Conservation (phyloP, 2,888 invertebrate species). For the Gonocerus acuteangulatus region DNA sequence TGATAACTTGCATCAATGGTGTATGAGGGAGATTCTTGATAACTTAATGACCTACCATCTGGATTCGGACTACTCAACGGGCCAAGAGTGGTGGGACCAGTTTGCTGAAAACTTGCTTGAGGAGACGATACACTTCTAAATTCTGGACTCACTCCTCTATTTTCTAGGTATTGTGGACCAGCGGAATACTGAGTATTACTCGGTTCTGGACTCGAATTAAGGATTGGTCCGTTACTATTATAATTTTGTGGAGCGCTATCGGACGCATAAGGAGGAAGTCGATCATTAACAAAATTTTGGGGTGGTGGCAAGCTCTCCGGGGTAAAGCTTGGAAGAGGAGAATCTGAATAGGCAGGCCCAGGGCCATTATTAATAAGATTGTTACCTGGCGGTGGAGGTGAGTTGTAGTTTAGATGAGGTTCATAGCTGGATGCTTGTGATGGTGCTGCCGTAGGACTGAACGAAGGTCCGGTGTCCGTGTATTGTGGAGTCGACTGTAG, state of each 20-base stretch:
- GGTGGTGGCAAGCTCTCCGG: background rate
- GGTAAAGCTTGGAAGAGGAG: background rate
- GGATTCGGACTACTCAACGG: too few species aligned
- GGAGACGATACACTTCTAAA: background rate
- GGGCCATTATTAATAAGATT: slow-evolving; percentile 4
- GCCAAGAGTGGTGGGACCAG: too few species aligned
- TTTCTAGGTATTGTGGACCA: too few species aligned
- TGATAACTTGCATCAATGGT: background rate
- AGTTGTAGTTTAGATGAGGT: background rate
- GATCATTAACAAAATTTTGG: slow-evolving; percentile 2
- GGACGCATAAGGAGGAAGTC: background rate
- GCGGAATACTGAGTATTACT: too few species aligned
- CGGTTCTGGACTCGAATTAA: too few species aligned
- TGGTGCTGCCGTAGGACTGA: background rate
- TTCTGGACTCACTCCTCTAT: background rate
- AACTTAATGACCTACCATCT: too few species aligned
- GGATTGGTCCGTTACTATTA: background rate
- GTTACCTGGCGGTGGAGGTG: background rate
- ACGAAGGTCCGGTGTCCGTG: background rate
- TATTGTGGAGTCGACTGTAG: too few species aligned
- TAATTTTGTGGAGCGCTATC: background rate
- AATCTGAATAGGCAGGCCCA: background rate
- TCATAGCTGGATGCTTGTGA: background rate
- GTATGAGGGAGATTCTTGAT: background rate
- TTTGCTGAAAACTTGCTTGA: background rate